Percentiles rank a stretch among this genome's conserved stretches.
Evolutionary conservation across 2,797 vertebrate genomes (phyloP).

Genomic region (Podargus strigoides): DNA sequence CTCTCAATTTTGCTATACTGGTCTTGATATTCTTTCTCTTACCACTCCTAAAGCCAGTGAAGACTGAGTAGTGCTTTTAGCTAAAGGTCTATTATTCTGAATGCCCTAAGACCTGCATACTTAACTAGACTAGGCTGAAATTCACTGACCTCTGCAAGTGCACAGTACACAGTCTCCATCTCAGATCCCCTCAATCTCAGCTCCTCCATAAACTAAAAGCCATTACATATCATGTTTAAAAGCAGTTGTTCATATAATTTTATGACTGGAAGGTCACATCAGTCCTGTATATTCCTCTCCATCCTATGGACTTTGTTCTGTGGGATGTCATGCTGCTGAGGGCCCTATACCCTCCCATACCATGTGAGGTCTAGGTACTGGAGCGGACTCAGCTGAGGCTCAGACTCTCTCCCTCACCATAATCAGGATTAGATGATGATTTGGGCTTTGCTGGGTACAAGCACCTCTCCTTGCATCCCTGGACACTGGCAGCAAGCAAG

Average conservation of each 20-base stretch:
- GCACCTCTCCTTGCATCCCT: accelerated
- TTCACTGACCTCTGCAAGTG: neutral
- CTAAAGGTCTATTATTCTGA: neutral
- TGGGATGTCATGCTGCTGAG: accelerated
- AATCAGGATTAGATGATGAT: neutral
- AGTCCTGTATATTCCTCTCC: neutral
- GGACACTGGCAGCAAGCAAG: neutral
- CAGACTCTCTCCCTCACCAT: neutral
- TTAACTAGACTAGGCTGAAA: neutral
- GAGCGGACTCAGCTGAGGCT: neutral
- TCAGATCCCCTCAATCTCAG: neutral
- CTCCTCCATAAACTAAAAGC: neutral
- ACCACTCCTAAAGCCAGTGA: neutral
- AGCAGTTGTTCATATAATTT: neutral
- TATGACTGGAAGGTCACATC: neutral
- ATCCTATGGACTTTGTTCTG: neutral
- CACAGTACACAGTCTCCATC: neutral
- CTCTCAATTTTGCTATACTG: neutral
- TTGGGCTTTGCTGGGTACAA: neutral
- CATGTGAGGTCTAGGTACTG: neutral
- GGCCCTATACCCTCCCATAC: neutral
- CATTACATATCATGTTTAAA: neutral
- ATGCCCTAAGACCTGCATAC: neutral
- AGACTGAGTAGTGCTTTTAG: neutral
- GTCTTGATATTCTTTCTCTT: neutral